Evolutionary conservation across 2,113 vertebrate species (phyloP).

Genomic region (Anarrhichthys ocellatus): DNA sequence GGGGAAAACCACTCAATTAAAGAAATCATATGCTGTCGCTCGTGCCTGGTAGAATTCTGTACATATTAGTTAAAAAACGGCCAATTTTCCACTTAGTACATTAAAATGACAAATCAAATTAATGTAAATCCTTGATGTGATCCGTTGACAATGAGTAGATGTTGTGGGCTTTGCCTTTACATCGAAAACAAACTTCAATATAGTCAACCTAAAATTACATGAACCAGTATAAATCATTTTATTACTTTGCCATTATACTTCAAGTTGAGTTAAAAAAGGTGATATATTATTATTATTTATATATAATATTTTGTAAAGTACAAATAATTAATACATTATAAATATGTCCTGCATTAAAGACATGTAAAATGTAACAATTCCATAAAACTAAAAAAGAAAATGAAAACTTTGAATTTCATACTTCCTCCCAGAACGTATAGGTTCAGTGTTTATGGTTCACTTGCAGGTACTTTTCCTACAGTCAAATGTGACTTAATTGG

Average conservation of each 20-base stretch:
- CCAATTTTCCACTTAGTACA: background rate
- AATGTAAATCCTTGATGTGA: background rate
- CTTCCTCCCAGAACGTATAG: constrained; percentile 16
- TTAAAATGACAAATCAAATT: background rate
- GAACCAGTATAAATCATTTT: background rate
- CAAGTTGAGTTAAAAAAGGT: background rate
- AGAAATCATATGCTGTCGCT: background rate
- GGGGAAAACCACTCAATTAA: constrained; percentile 52
- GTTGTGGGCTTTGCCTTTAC: background rate
- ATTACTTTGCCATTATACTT: background rate
- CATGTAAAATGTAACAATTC: constrained; percentile 1
- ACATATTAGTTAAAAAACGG: constrained; percentile 24
- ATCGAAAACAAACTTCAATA: background rate
- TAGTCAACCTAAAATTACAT: background rate
- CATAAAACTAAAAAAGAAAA: background rate
- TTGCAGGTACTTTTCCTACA: constrained; percentile 65
- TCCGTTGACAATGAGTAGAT: background rate
- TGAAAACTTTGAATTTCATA: background rate
- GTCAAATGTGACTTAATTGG: constrained; percentile 81
- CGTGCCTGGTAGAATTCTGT: background rate
- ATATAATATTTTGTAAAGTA: background rate
- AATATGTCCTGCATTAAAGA: background rate
- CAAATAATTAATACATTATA: background rate
- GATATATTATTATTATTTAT: too few relatives aligned
- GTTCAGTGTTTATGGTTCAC: constrained; percentile 39